Evolutionary conservation across 2,797 vertebrate genomes (phyloP), one percentile per base, ranked within the genome.

Genomic region (Gila robusta): DNA sequence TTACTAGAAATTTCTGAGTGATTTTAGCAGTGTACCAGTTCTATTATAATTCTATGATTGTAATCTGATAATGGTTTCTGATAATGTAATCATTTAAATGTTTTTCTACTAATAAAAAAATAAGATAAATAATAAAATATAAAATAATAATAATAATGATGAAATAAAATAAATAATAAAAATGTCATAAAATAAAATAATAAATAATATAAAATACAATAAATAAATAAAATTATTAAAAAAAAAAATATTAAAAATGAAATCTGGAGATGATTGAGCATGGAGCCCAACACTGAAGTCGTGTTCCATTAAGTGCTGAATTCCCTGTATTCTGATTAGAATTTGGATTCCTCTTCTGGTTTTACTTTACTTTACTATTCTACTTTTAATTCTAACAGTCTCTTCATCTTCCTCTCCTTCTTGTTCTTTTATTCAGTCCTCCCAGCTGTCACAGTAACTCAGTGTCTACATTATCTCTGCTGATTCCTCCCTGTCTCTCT

Each of bases 381-480:
- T 70, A 19, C 35, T 74, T 26, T 49, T 44, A 71, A 26, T 47
- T 79, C 41, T 66, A 35, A 41, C 54, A 39, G 39, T 64, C 3
- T 80, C 67, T 79, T 41, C 23, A 39, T 86, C 71, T 49, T 26
- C 37, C 44, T 71, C 8, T 81, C 70, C 95, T 64, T 91, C 95
- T 64, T 91, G 66, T 62, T 66, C 92, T 93, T 94, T 95, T 94
- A 14, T 94, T 93, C 66, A 59, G 83, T 91, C 94, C 93, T 93
- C 90, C 95, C 90, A 93, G 95, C 96, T 98, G 98, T 98, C 98
- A 98, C 95, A 96, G 96, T 94, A 95, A 96, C 94, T 98, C 97
- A 98, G 94, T 92, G 93, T 98, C 98, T 96, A 97, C 97, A 98
- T 98, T 98, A 98, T 96, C 96, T 92, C 94, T 88, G 92, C 94